Evolutionary conservation across 2,797 vertebrate species (phyloP).

Genomic region (Gymnothorax javanicus): DNA sequence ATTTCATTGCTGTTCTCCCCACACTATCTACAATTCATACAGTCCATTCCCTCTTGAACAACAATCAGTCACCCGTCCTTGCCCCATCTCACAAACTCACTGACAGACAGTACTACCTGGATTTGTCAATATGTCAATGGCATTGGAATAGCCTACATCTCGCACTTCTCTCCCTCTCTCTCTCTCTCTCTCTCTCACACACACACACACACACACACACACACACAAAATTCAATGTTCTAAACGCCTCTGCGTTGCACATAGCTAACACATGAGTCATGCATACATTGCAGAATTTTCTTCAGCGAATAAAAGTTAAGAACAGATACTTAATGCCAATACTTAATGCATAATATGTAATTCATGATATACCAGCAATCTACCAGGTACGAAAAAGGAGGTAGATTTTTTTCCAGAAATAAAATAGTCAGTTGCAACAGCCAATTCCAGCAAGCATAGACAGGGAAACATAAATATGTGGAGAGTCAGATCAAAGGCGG

Average conservation of each 20-base stretch:
- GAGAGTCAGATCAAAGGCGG: slow-evolving; percentile 11
- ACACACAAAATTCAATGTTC: slow-evolving; percentile 42
- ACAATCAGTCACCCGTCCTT: slow-evolving; percentile 25
- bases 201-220: slow-evolving; percentile 38
- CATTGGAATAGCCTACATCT: slow-evolving; percentile 31
- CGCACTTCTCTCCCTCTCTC: not conserved
- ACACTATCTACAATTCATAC: slow-evolving; percentile 9
- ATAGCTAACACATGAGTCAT: slow-evolving; percentile 70
- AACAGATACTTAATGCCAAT: not conserved
- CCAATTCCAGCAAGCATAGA: slow-evolving; percentile 64
- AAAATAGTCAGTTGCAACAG: not conserved
- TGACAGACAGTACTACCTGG: slow-evolving; percentile 22
- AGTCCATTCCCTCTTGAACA: slow-evolving; percentile 27
- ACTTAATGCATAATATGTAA: slow-evolving; percentile 11
- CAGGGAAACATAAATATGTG: slow-evolving; percentile 38
- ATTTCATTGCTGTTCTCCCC: not conserved
- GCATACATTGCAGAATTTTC: slow-evolving; percentile 59
- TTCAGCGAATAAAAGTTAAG: slow-evolving; percentile 16
- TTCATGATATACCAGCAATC: slow-evolving; percentile 52
- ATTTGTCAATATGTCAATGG: slow-evolving; percentile 3
- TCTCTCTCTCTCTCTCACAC: slow-evolving; percentile 8
- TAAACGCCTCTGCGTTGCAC: slow-evolving; percentile 56
- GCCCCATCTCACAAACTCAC: slow-evolving; percentile 36
- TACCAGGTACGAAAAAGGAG: slow-evolving; percentile 45
- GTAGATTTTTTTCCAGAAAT: slow-evolving; percentile 27